Evolutionary conservation across 2,888 invertebrate genomes (phyloP), one percentile per base, ranked within the genome.

Genomic region (Onthophagus sagittarius): DNA sequence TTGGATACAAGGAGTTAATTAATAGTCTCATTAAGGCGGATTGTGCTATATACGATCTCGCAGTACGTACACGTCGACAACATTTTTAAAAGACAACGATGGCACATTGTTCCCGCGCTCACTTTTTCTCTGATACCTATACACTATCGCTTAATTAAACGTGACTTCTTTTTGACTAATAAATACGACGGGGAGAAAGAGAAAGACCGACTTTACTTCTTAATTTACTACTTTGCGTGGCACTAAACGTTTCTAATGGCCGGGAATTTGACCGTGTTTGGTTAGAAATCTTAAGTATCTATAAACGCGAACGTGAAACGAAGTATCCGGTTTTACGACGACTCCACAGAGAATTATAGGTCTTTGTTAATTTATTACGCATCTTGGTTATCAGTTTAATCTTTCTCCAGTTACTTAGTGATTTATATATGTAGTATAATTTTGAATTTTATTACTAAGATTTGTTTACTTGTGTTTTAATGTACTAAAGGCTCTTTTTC

Each of bases 1-100:
- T 74, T 74, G 74, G 74, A 72, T 71, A 72, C 74, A 53, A 73
- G 75, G 74, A 77, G 74, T 73, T 77, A 77, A 77, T 76, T 77
- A 77, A 77, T 77, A 73, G 74, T 72, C 74, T 77, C 75, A 77
- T 77, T 77, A 77, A 72, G 72, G 53, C 14, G 69, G 69, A 69
- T 74, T 74, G 74, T 71, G 63, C 65, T n/a, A 33, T n/a, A 39
- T 71, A 71, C 62, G 53, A 70, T 71, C 73, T 65, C 65, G 53
- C 39, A 70, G 13, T 63, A 33, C 62, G 33, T 9, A 15, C 9
- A 64, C 13, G 64, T 64, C 23, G 3, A 15, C 32, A n/a, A 31
- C 65, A 63, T 70, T 70, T 70, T 11, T 73, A 70, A 70, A 71
- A 64, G 31, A 70, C n/a, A 62, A 6, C 53, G 53, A 73, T 13